Percentiles rank a stretch among this genome's conserved stretches.
Evolutionary conservation across 2,797 vertebrate species (phyloP).

Genomic region (Myoxocephalus aenaeus): DNA sequence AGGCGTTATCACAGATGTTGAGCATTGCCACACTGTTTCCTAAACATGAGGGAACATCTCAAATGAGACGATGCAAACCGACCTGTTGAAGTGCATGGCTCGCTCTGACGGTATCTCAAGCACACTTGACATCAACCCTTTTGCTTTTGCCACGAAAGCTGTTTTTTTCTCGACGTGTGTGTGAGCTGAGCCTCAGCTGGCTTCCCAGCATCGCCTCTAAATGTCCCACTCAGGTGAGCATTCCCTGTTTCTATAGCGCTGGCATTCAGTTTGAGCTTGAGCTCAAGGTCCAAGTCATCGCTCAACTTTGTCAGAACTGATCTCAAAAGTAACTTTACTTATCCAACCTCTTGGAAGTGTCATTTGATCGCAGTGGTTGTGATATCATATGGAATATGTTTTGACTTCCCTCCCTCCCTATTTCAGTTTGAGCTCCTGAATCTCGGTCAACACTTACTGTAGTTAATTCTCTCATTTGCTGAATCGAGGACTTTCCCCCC

Average conservation of each 20-base stretch:
- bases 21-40: not conserved
- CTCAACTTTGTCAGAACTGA: not conserved
- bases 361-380: not conserved
- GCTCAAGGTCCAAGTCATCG: not conserved
- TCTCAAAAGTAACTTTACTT: not conserved
- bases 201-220: constrained; percentile 14
- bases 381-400: not conserved
- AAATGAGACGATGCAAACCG: not conserved
- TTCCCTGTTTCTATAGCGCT: constrained; percentile 21
- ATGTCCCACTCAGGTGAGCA: constrained; percentile 50
- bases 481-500: constrained; percentile 29
- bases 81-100: not conserved
- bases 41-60: not conserved
- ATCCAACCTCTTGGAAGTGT: not conserved
- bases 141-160: not conserved
- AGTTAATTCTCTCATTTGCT: constrained; percentile 32
- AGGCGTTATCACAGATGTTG: constrained; percentile 50
- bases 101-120: not conserved
- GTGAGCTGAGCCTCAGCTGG: not conserved
- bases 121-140: not conserved
- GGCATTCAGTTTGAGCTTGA: constrained; percentile 6
- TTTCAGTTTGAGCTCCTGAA: constrained; percentile 20
- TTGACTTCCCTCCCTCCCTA: constrained; percentile 7
- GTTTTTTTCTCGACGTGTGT: constrained; percentile 1
- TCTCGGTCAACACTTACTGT: constrained; percentile 13